Percentiles rank a stretch among this genome's conserved stretches.
These are phyloP conservation scores for Tetragonula clypearis DNA, from an alignment of 1,140 invertebrate genomes.

Conservation along the genomic window DNA sequence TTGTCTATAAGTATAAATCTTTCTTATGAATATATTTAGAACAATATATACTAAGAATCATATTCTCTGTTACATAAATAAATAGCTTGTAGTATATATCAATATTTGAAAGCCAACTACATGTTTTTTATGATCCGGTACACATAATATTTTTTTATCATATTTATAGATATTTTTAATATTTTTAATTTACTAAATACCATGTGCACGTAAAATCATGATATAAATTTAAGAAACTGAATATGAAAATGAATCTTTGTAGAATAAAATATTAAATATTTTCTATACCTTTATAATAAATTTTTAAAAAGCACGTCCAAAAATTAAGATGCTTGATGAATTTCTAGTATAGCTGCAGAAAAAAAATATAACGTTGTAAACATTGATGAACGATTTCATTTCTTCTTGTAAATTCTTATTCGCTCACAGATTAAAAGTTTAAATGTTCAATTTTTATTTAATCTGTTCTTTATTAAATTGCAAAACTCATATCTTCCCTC, in stretches of 20 bases:
- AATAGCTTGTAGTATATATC: not conserved
- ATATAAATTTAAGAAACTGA: not conserved
- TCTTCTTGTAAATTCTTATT: not conserved
- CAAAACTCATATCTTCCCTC: not conserved
- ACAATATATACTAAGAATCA: not conserved
- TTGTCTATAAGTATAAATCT: not conserved
- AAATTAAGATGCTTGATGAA: not conserved
- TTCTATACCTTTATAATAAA: constrained; percentile 2
- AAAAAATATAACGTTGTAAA: not conserved
- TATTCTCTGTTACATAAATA: not conserved
- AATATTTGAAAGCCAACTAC: constrained; percentile 46
- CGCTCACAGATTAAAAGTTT: constrained; percentile 9
- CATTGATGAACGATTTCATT: not conserved
- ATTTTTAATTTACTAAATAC: not conserved
- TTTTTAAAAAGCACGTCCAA: not conserved
- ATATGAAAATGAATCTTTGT: not conserved
- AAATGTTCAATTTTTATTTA: constrained; percentile 27
- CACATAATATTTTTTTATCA: not conserved
- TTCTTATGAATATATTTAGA: not conserved
- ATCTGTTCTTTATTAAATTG: constrained; percentile 7
- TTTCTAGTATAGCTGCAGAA: not conserved
- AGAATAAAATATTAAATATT: not conserved
- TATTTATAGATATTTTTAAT: not conserved
- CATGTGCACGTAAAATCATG: not conserved
- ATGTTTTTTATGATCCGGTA: not conserved